phyloP scores from a whole-genome alignment of 2,113 vertebrate species.

The Passer domesticus region DNA sequence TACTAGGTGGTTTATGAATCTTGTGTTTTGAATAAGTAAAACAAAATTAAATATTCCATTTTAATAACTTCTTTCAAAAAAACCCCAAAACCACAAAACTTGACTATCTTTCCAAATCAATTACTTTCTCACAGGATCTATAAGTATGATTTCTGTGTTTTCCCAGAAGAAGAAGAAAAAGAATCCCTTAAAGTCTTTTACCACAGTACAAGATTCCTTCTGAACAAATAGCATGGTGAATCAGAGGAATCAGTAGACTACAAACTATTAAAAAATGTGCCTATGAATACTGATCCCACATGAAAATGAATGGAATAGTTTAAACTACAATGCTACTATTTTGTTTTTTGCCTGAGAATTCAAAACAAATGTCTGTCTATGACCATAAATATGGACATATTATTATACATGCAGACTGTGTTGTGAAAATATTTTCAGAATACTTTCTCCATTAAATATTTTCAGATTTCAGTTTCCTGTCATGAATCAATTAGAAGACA shows the following conservation, averaged over 20 bases:
- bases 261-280: neutral
- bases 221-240: neutral
- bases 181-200: neutral
- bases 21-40: neutral
- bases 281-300: neutral
- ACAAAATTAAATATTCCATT: neutral
- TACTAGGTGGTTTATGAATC: neutral
- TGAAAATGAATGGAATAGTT: neutral
- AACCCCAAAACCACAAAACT: neutral
- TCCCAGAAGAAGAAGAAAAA: neutral
- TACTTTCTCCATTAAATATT: neutral
- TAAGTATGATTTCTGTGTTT: neutral
- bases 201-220: neutral
- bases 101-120: neutral
- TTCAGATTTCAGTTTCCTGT: neutral
- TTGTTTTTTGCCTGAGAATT: neutral
- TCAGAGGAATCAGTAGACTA: neutral
- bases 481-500: neutral
- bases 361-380: neutral
- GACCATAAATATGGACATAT: neutral
- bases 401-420: neutral
- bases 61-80: neutral
- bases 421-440: neutral
- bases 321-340: neutral
- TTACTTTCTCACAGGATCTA: neutral